Evolutionary conservation across 2,888 invertebrate genomes (phyloP), one percentile per base, ranked within the genome.

Genomic region (Mythimna loreyi): DNA sequence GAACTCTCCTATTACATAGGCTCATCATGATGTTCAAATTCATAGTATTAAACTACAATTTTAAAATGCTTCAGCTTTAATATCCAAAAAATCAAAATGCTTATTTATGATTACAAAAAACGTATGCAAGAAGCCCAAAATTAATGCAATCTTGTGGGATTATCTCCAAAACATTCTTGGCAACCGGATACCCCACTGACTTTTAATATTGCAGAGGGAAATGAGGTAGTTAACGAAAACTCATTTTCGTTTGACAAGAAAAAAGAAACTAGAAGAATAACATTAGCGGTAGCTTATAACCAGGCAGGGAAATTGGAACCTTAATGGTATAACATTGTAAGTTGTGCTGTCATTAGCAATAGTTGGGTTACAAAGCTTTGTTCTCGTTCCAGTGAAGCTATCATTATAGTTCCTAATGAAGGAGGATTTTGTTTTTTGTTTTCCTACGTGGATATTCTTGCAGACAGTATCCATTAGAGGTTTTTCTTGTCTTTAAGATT

Each of bases 331-430:
- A 50, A 77, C 56, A 55, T 60, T 61, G 72, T 77, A 68, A 81
- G 58, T 66, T 72, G 61, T 81, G 43, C 56, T 50, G 76, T 81
- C 86, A 75, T 85, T 84, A 84, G 75, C 75, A 77, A 79, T 82
- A 80, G 78, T 78, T 83, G 63, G 65, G 76, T 62, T 72, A 73
- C 73, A 73, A 77, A 75, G 76, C 81, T 84, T 84, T 79, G 76
- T 80, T 79, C 68, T 70, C 57, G 47, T 80, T 74, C 52, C 62
- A 25, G 43, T 64, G 59, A 4, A 80, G 61, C 70, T 80, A 81
- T 67, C 56, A 68, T 72, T 81, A 77, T 58, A 69, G 71, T 63
- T 74, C 57, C 58, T 74, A 81, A 81, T 74, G 59, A 77, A 73
- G 36, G 67, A 56, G 25, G 55, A 49, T 63, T 67, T 68, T 53